These are phyloP conservation scores for Fukomys damarensis DNA, from an alignment of 2,113 vertebrate species.

Conservation along the genomic window DNA sequence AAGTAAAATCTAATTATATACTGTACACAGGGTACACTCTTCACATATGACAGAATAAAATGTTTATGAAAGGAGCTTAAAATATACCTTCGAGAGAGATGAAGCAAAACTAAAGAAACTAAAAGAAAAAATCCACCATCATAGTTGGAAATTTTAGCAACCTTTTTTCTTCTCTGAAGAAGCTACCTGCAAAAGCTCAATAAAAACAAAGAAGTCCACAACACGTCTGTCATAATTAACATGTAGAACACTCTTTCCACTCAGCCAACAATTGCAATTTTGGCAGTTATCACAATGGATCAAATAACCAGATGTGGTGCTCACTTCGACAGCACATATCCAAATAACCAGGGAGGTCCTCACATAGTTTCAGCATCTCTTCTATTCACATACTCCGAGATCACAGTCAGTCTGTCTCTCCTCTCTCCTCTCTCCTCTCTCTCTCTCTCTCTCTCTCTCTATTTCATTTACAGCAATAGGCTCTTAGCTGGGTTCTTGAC, in stretches of 20 bases:
- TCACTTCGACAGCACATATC: too few species aligned
- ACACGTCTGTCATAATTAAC: not conserved
- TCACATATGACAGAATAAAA: not conserved
- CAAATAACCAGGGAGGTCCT: too few species aligned
- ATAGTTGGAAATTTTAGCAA: not conserved
- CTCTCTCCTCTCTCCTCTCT: not conserved
- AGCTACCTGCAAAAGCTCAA: not conserved
- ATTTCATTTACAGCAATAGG: not conserved
- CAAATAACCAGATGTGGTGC: too few species aligned
- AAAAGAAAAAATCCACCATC: not conserved
- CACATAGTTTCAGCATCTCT: not conserved
- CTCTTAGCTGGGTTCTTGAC: not conserved
- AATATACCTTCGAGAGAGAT: not conserved
- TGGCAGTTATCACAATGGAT: not conserved
- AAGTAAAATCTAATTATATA: slow-evolving; percentile 36
- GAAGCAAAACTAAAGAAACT: not conserved
- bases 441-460: not conserved
- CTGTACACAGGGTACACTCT: not conserved
- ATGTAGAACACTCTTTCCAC: not conserved
- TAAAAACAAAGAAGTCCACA: not conserved
- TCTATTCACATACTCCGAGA: not conserved
- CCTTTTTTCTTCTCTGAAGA: not conserved
- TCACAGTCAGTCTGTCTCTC: too few species aligned
- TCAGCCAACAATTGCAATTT: not conserved
- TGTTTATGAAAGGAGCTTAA: not conserved